Conservation (phyloP, 2,113 vertebrate genomes). For the Anguilla japonica region DNA sequence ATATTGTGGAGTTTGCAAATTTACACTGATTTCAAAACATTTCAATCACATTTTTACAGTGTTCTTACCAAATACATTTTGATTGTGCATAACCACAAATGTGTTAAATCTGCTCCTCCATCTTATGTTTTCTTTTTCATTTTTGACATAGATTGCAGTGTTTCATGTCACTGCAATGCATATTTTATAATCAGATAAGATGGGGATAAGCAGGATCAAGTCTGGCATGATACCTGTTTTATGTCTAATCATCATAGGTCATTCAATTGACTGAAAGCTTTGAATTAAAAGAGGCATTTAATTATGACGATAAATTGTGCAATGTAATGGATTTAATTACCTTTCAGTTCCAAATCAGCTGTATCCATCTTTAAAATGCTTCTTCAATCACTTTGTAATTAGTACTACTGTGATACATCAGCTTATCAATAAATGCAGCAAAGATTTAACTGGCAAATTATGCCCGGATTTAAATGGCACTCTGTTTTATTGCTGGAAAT, state of each 20-base stretch:
- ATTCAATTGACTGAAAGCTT: background rate
- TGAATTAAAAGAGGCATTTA: background rate
- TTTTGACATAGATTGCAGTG: constrained; percentile 10
- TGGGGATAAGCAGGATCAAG: background rate
- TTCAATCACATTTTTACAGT: background rate
- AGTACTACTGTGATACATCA: background rate
- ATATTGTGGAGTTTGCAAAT: constrained; percentile 38
- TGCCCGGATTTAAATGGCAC: background rate
- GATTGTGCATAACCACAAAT: background rate
- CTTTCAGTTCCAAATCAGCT: background rate
- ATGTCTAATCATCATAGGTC: background rate
- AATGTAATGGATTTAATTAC: background rate
- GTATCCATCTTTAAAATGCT: background rate
- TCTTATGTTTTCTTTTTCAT: constrained; percentile 13
- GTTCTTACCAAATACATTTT: background rate
- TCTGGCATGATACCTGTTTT: background rate
- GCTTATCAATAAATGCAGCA: background rate
- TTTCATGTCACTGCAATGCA: background rate
- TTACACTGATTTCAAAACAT: constrained; percentile 11
- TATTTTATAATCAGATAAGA: background rate
- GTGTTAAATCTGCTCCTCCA: too few relatives aligned
- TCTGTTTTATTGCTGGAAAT: background rate
- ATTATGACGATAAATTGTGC: background rate
- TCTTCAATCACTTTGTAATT: background rate
- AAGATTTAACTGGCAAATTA: background rate